Evolutionary conservation across 2,113 vertebrate species (phyloP), one percentile per base, ranked within the genome.

Genomic region (Oxygymnocypris stewartii): DNA sequence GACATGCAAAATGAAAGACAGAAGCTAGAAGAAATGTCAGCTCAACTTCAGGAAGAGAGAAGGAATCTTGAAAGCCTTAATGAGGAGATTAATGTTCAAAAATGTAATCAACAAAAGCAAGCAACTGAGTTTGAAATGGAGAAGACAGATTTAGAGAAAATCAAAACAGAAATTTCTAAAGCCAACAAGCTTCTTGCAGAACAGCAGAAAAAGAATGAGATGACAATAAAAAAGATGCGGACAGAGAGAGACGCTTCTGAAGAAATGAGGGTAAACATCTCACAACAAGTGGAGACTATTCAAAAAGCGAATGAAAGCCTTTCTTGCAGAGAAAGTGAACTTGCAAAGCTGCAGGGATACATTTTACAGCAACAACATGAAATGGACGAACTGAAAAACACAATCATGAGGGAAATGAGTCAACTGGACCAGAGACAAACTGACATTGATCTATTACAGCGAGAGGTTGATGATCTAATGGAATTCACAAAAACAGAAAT

Each of bases 261-360:
- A 8, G n/a, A 77, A 82, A 89, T 87, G 40, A 85, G 76, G 47
- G 47, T 85, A 9, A 85, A 84, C 49, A 89, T 91, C 5, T 44
- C 89, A 2, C 81, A 63, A 25, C 61, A 65, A 44, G 88, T 73
- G 49, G 86, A 88, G 3, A 88, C 40, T 31, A 86, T 92, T 42
- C 61, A 86, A 20, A 65, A 79, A 31, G 86, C 90, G 40, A 90
- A 79, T 7, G 84, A 89, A 14, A 63, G 91, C 86, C 87, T 91
- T 18, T 87, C 28, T 20, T 8, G 3, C 11, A 77, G 74, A 76
- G 47, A 82, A 78, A 76, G 31, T 49, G 65, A 73, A 25, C 47
- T 89, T 65, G 40, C 89, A 10, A 79, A 87, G 86, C 75, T 93
- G 10, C 77, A 90, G 31, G 49, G 80, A 82, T 79, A 87, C 44